phyloP scores from a whole-genome alignment of 2,888 invertebrate genomes.

The Cetonia aurata region DNA sequence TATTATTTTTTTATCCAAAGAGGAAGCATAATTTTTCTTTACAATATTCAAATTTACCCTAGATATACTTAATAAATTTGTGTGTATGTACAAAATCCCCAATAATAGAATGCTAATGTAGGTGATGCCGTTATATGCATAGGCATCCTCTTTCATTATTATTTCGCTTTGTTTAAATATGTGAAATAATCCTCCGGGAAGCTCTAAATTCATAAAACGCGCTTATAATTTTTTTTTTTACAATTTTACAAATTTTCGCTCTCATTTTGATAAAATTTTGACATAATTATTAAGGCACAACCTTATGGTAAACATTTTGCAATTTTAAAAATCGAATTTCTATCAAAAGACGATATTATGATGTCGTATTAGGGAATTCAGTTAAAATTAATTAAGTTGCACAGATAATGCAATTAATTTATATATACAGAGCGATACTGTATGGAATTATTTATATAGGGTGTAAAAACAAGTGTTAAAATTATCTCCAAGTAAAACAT shows the following conservation, averaged over 20 bases:
- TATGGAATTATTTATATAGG: too few relatives aligned
- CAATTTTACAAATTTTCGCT: slow-evolving; percentile 14
- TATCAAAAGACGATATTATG: too few relatives aligned
- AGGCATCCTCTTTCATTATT: slow-evolving; percentile 7
- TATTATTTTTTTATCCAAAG: slow-evolving; percentile 40
- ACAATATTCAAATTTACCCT: slow-evolving; percentile 5
- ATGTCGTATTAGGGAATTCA: too few relatives aligned
- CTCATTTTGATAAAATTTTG: slow-evolving; percentile 61
- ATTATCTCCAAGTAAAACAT: too few relatives aligned
- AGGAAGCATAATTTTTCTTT: slow-evolving; percentile 16
- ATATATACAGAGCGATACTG: too few relatives aligned
- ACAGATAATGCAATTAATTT: too few relatives aligned
- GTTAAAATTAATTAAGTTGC: too few relatives aligned
- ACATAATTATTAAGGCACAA: slow-evolving; percentile 66
- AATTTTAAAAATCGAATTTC: slow-evolving; percentile 11
- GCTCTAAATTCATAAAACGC: slow-evolving; percentile 59
- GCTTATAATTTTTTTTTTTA: slow-evolving; percentile 42
- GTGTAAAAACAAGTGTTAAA: too few relatives aligned
- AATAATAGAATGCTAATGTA: slow-evolving; percentile 48
- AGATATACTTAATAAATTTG: slow-evolving; percentile 1
- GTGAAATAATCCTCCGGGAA: slow-evolving; percentile 55
- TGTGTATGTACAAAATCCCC: slow-evolving; percentile 57
- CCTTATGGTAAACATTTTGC: slow-evolving; percentile 55
- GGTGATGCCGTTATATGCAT: neutral
- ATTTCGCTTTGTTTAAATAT: slow-evolving; percentile 13